Evolutionary conservation across 2,797 vertebrate genomes (phyloP).

Genomic region (Kryptolebias ocellatus): DNA sequence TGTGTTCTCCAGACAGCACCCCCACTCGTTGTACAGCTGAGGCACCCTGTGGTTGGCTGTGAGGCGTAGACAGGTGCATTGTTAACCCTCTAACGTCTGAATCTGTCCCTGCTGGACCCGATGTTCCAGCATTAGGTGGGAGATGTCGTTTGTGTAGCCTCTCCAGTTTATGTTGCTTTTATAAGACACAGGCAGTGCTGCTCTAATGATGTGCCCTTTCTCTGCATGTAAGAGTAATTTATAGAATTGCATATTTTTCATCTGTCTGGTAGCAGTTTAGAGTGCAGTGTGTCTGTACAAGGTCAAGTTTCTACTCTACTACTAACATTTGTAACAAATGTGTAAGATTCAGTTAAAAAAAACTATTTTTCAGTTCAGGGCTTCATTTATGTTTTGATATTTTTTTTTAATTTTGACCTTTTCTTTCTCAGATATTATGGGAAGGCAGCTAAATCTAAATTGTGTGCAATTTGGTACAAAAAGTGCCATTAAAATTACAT

Average conservation of each 20-base stretch:
- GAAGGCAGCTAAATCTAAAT: too few species aligned
- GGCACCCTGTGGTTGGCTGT: conserved; percentile 70
- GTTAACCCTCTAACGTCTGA: conserved; percentile 73
- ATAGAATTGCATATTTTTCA: conserved; percentile 13
- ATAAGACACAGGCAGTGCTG: background rate
- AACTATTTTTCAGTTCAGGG: conserved; percentile 14
- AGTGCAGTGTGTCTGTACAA: background rate
- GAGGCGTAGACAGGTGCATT: conserved; percentile 77
- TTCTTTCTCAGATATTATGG: too few species aligned
- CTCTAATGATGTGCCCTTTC: conserved; percentile 3
- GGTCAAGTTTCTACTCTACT: conserved; percentile 13
- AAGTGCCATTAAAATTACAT: too few species aligned
- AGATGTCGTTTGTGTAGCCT: conserved; percentile 9
- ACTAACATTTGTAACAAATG: conserved; percentile 9
- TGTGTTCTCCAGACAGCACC: conserved; percentile 57
- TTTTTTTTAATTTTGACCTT: conserved; percentile 55
- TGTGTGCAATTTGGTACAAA: too few species aligned
- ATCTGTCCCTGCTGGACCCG: conserved; percentile 51
- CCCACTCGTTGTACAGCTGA: conserved; percentile 44
- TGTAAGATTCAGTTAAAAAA: conserved; percentile 12
- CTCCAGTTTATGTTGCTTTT: conserved; percentile 18
- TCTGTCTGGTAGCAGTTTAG: conserved; percentile 6
- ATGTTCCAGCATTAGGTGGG: conserved; percentile 16
- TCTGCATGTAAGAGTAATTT: conserved; percentile 6
- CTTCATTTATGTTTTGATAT: background rate